Evolutionary conservation across 1,140 invertebrate genomes (phyloP).

Genomic region (Coenobita brevimanus): DNA sequence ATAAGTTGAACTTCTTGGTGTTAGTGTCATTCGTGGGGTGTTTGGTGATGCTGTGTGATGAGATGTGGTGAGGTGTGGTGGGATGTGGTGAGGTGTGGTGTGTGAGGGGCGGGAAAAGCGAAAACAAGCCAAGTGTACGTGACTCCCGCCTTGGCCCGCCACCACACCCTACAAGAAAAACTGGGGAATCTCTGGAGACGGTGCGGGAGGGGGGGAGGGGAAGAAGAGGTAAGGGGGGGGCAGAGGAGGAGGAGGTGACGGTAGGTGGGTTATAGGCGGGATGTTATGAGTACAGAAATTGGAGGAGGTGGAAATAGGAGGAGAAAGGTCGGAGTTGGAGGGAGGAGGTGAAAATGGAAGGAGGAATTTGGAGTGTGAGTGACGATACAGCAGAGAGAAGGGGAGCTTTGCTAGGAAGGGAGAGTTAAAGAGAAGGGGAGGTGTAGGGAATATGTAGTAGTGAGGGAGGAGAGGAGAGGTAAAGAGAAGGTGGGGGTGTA

Average conservation of each 20-base stretch:
- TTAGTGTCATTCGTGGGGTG: no score
- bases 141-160: no score
- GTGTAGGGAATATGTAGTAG: no score
- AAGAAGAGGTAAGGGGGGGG: neutral
- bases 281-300: no score
- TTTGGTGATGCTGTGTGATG: no score
- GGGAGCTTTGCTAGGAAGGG: neutral
- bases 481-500: neutral
- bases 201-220: neutral
- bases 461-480: neutral
- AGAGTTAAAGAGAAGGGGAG: slow-evolving; percentile 2
- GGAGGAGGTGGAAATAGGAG: neutral
- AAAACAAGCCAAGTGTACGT: no score
- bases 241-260: no score
- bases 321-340: neutral
- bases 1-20: no score
- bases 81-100: no score
- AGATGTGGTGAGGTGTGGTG: no score
- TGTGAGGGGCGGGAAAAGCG: no score
- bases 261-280: neutral
- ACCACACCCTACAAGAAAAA: no score
- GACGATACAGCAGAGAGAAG: neutral
- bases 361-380: neutral
- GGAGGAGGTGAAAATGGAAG: neutral
- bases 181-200: neutral